Base-by-base conservation (phyloP, 2,113 vertebrate species). In the Thryonomys swinderianus region DNA sequence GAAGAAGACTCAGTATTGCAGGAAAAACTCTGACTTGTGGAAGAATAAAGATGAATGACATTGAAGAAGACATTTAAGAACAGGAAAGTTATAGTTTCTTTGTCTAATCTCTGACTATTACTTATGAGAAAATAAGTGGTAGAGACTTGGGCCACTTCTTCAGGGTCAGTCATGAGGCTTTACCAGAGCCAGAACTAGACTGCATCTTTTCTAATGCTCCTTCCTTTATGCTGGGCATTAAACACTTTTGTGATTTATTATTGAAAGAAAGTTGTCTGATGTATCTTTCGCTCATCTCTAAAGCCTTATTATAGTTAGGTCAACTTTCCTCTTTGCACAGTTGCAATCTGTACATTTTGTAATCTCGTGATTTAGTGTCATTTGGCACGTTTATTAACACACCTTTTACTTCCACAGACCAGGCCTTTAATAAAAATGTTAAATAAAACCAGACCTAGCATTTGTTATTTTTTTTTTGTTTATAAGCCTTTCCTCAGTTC, bases 401-500 rank as follows among this genome's bases (percentile, higher is more conserved):
- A 81, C 34, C 88, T 90, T 94, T 96, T 97, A 94, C 62, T 94
- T 37, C 12, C 21, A 34, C 20, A 85, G 94, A 93, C 59, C 34
- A 90, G 53, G 88, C 93, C 91, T 96, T 97, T 96, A 97, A 96
- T 96, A 97, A 97, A 96, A 97, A 96, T 92, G 87, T 96, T 97
- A 97, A 98, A 96, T 90, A 97, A 96, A 37, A 95, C 91, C 71
- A 96, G 84, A 93, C 48, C 76, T 91, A 88, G 86, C 55, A 95
- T 96, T 97, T 96, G 84, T 93, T 97, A 79, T 78, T 96, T 96
- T 96, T 78, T 96, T 96, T 96, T 92, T 97, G 95, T 97, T 97
- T 97, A 96, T 97, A 97, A 95, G 91, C 71, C 71, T 96, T 95
- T 91, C 87, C 76, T 96, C 84, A 71, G 10, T 95, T 96, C 84